phyloP scores from a whole-genome alignment of 2,113 vertebrate species.

The Caranx ignobilis region DNA sequence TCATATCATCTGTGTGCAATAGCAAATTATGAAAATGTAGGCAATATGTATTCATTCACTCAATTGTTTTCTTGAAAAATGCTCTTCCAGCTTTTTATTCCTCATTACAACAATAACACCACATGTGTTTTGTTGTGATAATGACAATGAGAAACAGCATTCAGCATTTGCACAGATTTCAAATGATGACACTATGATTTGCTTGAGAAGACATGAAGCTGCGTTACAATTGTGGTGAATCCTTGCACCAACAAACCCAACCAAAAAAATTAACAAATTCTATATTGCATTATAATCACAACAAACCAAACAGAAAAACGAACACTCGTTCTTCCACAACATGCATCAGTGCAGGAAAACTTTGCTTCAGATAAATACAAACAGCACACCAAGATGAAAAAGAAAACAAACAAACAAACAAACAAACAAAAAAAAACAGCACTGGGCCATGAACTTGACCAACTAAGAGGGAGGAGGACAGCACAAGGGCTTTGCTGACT shows the following conservation, averaged over 20 bases:
- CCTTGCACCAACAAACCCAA: too few species aligned
- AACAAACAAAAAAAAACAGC: conserved; percentile 34
- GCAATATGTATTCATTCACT: background rate
- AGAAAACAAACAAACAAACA: too few species aligned
- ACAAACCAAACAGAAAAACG: too few species aligned
- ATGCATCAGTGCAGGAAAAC: background rate
- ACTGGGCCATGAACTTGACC: conserved; percentile 43
- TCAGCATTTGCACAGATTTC: too few species aligned
- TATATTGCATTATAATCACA: too few species aligned
- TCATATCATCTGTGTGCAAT: too few species aligned
- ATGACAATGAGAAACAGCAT: background rate
- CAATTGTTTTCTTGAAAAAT: background rate
- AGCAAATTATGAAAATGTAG: too few species aligned
- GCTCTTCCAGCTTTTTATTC: background rate
- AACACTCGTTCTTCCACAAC: too few species aligned
- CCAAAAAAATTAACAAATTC: too few species aligned
- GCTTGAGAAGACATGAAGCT: background rate
- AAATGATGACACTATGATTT: background rate
- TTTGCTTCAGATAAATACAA: conserved; percentile 7
- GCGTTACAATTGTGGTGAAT: too few species aligned
- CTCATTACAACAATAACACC: too few species aligned
- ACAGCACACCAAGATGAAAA: background rate
- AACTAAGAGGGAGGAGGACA: conserved; percentile 30
- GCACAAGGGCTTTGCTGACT: conserved; percentile 65
- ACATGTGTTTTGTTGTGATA: background rate